These are phyloP conservation scores for Drosophila subsilvestris DNA, from an alignment of 2,888 invertebrate species.

Conservation along the genomic window DNA sequence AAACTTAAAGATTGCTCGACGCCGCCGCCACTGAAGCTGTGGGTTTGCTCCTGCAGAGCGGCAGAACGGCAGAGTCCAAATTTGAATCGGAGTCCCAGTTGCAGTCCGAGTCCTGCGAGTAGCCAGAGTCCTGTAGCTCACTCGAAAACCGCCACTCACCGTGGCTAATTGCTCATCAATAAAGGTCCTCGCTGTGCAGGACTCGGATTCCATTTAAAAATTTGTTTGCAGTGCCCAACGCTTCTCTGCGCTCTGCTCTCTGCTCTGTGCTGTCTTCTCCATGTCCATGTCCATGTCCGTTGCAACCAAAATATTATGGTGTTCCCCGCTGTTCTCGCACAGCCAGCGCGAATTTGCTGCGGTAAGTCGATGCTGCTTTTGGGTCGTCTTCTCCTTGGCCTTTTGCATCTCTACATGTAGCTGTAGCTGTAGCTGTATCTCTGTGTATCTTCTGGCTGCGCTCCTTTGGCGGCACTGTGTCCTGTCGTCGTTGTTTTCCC, in stretches of 20 bases:
- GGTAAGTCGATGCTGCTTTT: constrained; percentile 74
- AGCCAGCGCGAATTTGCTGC: constrained; percentile 79
- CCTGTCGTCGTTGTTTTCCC: constrained; percentile 67
- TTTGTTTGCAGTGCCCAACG: constrained; percentile 13
- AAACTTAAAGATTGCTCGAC: constrained; percentile 26
- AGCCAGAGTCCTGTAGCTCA: constrained; percentile 43
- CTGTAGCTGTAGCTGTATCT: not conserved
- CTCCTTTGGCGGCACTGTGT: constrained; percentile 51
- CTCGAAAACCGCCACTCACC: constrained; percentile 71
- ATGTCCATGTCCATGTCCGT: constrained; percentile 43
- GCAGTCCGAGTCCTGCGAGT: constrained; percentile 18
- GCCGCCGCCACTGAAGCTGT: constrained; percentile 62
- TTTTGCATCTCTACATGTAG: not conserved
- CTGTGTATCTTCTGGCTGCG: not conserved
- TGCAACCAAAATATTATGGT: constrained; percentile 83
- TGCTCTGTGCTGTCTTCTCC: constrained; percentile 2
- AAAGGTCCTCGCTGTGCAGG: constrained; percentile 52
- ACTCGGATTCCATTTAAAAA: constrained; percentile 65
- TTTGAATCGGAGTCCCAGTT: constrained; percentile 15
- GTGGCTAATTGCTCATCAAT: constrained; percentile 75
- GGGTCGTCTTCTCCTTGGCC: constrained; percentile 26
- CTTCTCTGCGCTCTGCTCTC: constrained; percentile 15
- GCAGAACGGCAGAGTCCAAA: constrained; percentile 49
- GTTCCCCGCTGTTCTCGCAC: constrained; percentile 77
- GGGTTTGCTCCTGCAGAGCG: constrained; percentile 66